Percentiles rank a stretch among this genome's conserved stretches.
Evolutionary conservation across 2,888 invertebrate species (phyloP).

Genomic region (Sthenelais limicola): DNA sequence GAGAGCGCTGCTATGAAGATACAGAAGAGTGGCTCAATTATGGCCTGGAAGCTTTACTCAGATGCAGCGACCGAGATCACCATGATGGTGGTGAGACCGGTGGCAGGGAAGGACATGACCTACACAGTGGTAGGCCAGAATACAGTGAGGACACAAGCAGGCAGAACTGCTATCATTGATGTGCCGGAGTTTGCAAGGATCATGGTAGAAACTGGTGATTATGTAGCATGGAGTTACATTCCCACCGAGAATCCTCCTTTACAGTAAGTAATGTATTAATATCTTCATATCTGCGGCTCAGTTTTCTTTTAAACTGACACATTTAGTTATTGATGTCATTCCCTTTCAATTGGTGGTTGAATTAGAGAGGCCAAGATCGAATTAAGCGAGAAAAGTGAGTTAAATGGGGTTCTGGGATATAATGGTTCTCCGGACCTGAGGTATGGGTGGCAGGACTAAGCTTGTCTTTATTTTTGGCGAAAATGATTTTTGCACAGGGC

Average conservation of each 20-base stretch:
- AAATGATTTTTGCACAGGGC: too few species aligned
- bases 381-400: too few species aligned
- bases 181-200: constrained; percentile 4
- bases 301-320: too few species aligned
- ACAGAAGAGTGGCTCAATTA: constrained; percentile 1
- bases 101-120: not conserved
- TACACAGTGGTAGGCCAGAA: constrained; percentile 4
- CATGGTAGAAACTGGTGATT: constrained; percentile 6
- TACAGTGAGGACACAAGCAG: not conserved
- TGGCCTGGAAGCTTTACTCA: constrained; percentile 17
- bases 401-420: too few species aligned
- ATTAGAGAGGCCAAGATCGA: too few species aligned
- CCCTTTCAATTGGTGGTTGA: too few species aligned
- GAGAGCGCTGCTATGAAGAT: not conserved
- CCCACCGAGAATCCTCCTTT: not conserved
- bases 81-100: not conserved
- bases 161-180: not conserved
- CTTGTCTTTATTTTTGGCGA: too few species aligned
- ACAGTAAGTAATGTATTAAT: constrained; percentile 2
- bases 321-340: too few species aligned
- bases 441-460: too few species aligned
- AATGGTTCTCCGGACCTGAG: too few species aligned
- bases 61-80: not conserved
- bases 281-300: not conserved
- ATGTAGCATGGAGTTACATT: not conserved